Percentiles rank a stretch among this genome's conserved stretches.
phyloP scores from a whole-genome alignment of 2,113 vertebrate species.

The Vulpes vulpes region DNA sequence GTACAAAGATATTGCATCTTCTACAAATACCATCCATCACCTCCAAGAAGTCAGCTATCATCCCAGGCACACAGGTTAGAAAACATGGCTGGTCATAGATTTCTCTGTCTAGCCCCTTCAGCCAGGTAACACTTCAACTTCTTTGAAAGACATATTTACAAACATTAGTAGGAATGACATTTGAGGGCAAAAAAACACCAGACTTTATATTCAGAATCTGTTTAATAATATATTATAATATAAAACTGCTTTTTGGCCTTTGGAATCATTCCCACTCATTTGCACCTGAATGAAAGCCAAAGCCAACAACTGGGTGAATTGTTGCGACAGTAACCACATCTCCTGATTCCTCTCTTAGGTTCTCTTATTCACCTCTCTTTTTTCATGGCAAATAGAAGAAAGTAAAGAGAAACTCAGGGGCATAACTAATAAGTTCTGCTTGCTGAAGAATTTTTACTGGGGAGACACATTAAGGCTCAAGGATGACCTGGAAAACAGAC shows the following conservation, averaged over 20 bases:
- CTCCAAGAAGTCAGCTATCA: background rate
- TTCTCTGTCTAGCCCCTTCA: background rate
- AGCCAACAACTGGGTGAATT: background rate
- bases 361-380: background rate
- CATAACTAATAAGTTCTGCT: background rate
- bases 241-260: background rate
- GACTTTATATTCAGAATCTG: background rate
- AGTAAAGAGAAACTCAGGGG: background rate
- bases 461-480: background rate
- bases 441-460: background rate
- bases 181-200: background rate
- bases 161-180: background rate
- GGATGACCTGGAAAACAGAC: background rate
- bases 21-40: background rate
- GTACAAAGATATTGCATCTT: background rate
- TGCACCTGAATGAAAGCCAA: background rate
- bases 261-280: background rate
- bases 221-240: background rate
- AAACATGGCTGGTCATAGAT: background rate
- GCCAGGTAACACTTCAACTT: background rate
- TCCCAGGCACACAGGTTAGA: background rate
- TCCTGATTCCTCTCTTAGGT: background rate
- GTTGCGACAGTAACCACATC: background rate
- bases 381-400: background rate
- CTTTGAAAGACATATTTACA: background rate